A percentile compares a stretch with the other conserved stretches of the same genome.
Evolutionary conservation across 2,888 invertebrate genomes (phyloP).

Genomic region (Mythimna pallens): DNA sequence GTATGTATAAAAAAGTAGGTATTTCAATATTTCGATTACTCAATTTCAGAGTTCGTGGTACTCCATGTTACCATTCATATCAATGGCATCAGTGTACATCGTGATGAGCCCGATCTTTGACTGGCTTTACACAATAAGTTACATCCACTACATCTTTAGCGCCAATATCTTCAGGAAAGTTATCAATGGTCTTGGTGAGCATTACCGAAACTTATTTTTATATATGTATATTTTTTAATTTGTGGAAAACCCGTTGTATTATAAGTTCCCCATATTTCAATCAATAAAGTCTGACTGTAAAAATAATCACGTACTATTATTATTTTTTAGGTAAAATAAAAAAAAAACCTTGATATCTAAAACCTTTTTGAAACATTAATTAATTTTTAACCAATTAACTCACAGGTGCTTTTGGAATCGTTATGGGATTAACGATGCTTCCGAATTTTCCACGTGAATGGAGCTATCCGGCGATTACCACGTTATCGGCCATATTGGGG

Average conservation of each 20-base stretch:
- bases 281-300: no score
- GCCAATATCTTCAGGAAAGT: slow-evolving; percentile 79
- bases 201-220: background rate
- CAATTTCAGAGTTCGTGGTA: slow-evolving; percentile 76
- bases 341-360: background rate
- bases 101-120: slow-evolving; percentile 73
- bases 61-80: slow-evolving; percentile 72
- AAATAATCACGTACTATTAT: background rate
- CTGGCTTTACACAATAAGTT: slow-evolving; percentile 73
- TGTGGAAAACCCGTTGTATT: background rate
- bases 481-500: slow-evolving; percentile 72
- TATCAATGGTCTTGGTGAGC: slow-evolving; percentile 79
- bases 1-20: background rate
- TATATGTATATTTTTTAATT: background rate
- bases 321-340: background rate
- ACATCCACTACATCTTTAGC: slow-evolving; percentile 74
- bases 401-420: slow-evolving; percentile 78
- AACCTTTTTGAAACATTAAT: background rate
- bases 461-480: slow-evolving; percentile 64
- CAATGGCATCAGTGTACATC: slow-evolving; percentile 71
- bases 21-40: background rate
- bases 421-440: slow-evolving; percentile 75
- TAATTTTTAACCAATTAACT: slow-evolving; percentile 25
- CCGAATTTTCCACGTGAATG: slow-evolving; percentile 72
- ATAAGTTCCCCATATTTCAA: no score